phyloP scores from a whole-genome alignment of 2,888 invertebrate genomes.

The Brassicogethes aeneus region DNA sequence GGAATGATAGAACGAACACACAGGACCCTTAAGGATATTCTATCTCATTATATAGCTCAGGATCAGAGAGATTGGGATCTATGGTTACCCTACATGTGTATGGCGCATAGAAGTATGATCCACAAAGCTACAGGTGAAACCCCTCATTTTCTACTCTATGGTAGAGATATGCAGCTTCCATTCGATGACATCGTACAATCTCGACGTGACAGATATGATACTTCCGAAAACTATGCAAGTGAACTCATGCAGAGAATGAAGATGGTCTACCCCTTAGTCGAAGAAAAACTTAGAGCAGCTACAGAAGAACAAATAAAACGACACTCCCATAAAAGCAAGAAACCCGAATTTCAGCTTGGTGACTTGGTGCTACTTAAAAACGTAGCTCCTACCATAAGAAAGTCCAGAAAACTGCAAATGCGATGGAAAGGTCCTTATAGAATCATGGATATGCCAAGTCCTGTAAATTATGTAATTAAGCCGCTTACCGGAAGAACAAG shows the following conservation, averaged over 20 bases:
- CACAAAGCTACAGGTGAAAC: conserved; percentile 14
- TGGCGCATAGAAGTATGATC: conserved; percentile 13
- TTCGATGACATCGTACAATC: conserved; percentile 11
- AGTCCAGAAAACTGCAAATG: conserved; percentile 1
- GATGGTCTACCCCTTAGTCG: background rate
- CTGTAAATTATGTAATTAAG: too few species aligned
- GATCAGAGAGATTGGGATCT: too few species aligned
- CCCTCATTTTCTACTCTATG: conserved; percentile 16
- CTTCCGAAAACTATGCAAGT: conserved; percentile 11
- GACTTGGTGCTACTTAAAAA: too few species aligned
- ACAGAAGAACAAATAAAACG: too few species aligned
- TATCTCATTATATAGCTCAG: conserved; percentile 18
- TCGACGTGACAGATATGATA: conserved; percentile 9
- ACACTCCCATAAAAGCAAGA: background rate
- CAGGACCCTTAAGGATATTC: conserved; percentile 17
- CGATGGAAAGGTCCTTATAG: conserved; percentile 3
- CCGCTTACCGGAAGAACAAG: background rate
- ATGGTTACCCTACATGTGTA: conserved; percentile 17
- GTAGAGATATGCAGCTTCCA: conserved; percentile 13
- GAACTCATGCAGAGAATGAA: conserved; percentile 5
- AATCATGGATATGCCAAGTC: too few species aligned
- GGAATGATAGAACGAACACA: conserved; percentile 13
- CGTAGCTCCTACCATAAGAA: too few species aligned
- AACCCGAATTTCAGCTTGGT: background rate
- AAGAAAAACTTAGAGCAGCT: too few species aligned